Evolutionary conservation across 2,797 vertebrate genomes (phyloP).

Genomic region (Labeo calbasu): DNA sequence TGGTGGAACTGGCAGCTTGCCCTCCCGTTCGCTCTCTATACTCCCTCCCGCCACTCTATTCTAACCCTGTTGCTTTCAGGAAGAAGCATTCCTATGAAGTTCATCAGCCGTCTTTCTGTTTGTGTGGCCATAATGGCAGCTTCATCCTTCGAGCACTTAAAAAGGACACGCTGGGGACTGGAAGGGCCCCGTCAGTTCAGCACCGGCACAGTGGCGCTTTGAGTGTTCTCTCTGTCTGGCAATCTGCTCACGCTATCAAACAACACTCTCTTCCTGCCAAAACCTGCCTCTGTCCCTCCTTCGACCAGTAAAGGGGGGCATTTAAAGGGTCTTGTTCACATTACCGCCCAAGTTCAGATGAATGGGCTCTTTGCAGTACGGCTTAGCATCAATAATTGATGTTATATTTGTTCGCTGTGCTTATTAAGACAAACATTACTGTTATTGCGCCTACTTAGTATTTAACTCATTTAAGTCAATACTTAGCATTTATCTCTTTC

Average conservation of each 20-base stretch:
- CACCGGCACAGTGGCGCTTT: conserved; percentile 50
- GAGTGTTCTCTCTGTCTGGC: conserved; percentile 78
- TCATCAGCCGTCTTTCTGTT: conserved; percentile 84
- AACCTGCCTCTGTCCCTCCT: conserved; percentile 44
- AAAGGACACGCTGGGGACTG: conserved; percentile 45
- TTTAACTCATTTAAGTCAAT: conserved; percentile 15
- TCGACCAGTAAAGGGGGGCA: conserved; percentile 14
- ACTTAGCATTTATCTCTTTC: neutral
- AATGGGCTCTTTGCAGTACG: conserved; percentile 28
- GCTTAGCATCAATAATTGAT: conserved; percentile 33
- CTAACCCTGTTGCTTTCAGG: conserved; percentile 59
- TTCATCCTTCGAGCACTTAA: conserved; percentile 79
- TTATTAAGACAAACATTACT: conserved; percentile 24
- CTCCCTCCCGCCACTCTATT: conserved; percentile 65
- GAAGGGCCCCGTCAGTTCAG: conserved; percentile 25
- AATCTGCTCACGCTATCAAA: conserved; percentile 70
- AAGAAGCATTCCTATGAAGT: conserved; percentile 82
- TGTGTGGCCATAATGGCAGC: conserved; percentile 74
- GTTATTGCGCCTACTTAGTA: neutral
- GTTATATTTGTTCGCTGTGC: conserved; percentile 7
- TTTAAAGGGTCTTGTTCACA: conserved; percentile 41
- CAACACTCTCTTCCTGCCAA: conserved; percentile 57
- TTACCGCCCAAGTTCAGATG: conserved; percentile 35
- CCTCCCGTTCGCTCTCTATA: conserved; percentile 53
- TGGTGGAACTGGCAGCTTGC: conserved; percentile 77